Base-by-base conservation (phyloP, 2,888 invertebrate genomes). In the Dicyrtoma fusca region DNA sequence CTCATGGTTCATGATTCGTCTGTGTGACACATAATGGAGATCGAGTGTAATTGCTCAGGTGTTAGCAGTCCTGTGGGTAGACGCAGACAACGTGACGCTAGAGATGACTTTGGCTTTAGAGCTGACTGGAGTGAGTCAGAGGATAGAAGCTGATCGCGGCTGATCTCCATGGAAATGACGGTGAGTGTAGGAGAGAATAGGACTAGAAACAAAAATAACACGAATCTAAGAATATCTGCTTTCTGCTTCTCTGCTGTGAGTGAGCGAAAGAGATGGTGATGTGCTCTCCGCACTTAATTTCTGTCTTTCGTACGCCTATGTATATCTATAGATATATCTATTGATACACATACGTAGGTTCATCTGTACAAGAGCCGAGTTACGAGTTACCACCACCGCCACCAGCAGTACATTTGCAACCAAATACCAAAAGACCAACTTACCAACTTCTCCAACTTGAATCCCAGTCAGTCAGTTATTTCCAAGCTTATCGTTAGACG, bases 141-240 rank as follows among this genome's bases (percentile, higher is more conserved):
- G 51, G 65, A 25, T 23, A 25, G 47, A 64, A 23, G 44, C 62
- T 17, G 21, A 17, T 34, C 34, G 34, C 34, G 3, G n/a, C 34
- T 3, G 34, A 34, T 34, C 34, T 34, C 8, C 8, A 34, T 34
- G 42, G 62, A 63, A 63, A 45, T 25, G 19, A 45, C n/a, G 59
- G 26, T 19, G 62, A n/a, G 62, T 17, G 17, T 44, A 44, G 62
- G 42, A 42, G 26, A 51, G 34, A 53, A 34, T 49, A 53, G 64
- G 25, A 57, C 44, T 57, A 34, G 45, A 14, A 59, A 57, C 47
- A 69, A 69, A 69, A 69, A 69, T 69, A 69, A 69, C 57, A 59
- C 11, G 14, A 19, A 57, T 69, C 69, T 69, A 69, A 69, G 69
- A 69, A 69, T 69, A 69, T 69, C 69, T 59, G 55, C 42, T 21